Evolutionary conservation across 1,140 invertebrate species (phyloP).

Genomic region (Caenorhabditis tropicalis): DNA sequence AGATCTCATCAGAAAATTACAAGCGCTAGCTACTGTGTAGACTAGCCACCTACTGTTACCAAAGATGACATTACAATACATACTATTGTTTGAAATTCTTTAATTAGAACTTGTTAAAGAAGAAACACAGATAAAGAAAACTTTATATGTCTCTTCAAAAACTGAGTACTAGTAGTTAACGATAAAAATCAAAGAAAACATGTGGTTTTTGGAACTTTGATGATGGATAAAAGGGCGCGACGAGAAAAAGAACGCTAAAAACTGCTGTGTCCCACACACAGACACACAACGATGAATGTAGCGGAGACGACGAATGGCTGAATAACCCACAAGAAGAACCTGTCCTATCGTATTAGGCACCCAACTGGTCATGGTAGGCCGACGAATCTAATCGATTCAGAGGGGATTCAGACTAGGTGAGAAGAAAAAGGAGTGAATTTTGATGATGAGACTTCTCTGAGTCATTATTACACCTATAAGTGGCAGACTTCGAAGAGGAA

Average conservation of each 20-base stretch:
- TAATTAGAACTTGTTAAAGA: no score
- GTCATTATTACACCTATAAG: conserved; percentile 15
- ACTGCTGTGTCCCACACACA: neutral
- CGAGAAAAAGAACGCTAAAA: neutral
- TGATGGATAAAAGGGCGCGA: neutral
- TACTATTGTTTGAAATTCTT: no score
- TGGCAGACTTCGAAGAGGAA: neutral
- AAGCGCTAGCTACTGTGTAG: no score
- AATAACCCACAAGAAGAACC: conserved; percentile 29
- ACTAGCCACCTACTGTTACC: no score
- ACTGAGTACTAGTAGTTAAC: no score
- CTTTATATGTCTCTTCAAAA: no score
- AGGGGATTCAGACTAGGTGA: neutral
- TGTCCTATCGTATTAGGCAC: neutral
- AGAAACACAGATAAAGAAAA: no score
- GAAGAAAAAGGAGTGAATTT: neutral
- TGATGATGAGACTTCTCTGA: neutral
- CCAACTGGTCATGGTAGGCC: conserved; percentile 13
- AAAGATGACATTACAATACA: no score
- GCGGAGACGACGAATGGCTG: neutral
- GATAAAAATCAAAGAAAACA: neutral
- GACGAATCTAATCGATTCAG: conserved; percentile 10
- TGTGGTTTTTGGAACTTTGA: neutral
- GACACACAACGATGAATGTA: neutral
- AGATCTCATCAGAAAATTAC: no score